Percentiles rank a stretch among this genome's conserved stretches.
These are phyloP conservation scores for Amorpha juglandis DNA, from an alignment of 2,888 invertebrate species.

Conservation along the genomic window DNA sequence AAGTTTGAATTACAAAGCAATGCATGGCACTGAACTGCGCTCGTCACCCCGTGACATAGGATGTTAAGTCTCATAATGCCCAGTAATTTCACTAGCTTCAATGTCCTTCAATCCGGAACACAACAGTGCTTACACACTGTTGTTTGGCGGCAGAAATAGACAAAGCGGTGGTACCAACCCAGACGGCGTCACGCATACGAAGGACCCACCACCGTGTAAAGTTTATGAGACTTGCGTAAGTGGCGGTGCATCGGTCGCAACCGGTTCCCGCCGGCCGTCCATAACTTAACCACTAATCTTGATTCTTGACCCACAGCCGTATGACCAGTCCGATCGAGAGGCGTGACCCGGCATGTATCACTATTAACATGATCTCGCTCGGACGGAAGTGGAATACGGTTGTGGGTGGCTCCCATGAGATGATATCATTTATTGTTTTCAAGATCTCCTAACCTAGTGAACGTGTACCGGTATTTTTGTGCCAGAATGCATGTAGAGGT, in stretches of 20 bases:
- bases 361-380: slow-evolving; percentile 51
- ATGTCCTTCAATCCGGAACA: no score
- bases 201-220: no score
- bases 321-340: slow-evolving; percentile 58
- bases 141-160: no score
- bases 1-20: no score
- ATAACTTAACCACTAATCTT: slow-evolving; percentile 78
- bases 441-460: slow-evolving; percentile 20
- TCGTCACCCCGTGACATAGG: no score
- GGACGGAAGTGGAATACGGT: slow-evolving; percentile 55
- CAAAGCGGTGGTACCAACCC: no score
- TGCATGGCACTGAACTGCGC: no score
- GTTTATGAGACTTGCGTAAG: slow-evolving; percentile 54
- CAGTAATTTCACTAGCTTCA: no score
- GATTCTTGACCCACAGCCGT: slow-evolving; percentile 82
- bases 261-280: slow-evolving; percentile 64
- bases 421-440: slow-evolving; percentile 34
- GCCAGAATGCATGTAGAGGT: not conserved
- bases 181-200: no score
- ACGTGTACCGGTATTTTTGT: not conserved
- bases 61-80: no score
- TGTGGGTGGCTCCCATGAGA: slow-evolving; percentile 49
- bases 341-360: slow-evolving; percentile 55
- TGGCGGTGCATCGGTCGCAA: slow-evolving; percentile 66
- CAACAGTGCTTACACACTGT: no score